These are phyloP conservation scores for Dromius quadrimaculatus DNA, from an alignment of 2,888 invertebrate species.

Conservation along the genomic window DNA sequence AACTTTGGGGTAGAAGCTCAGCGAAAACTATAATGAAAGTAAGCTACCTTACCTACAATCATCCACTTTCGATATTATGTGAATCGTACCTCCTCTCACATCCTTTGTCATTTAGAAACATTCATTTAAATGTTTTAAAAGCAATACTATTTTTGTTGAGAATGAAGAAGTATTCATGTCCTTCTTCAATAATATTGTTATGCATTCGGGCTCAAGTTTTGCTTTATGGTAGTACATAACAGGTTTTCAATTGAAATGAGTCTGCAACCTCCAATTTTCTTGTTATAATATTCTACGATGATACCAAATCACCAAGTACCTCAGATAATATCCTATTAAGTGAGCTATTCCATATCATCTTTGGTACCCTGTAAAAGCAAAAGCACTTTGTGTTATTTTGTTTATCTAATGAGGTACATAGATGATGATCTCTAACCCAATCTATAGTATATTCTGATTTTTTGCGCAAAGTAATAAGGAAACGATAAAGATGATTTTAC, in stretches of 20 bases:
- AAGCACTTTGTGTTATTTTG: conserved; percentile 33
- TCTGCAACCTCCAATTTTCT: conserved; percentile 48
- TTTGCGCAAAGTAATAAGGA: neutral
- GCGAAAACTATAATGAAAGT: too few relatives aligned
- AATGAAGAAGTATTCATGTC: too few relatives aligned
- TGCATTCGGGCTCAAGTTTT: too few relatives aligned
- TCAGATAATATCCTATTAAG: conserved; percentile 14
- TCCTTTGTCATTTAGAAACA: too few relatives aligned
- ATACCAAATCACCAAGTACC: conserved; percentile 39
- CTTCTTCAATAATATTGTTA: too few relatives aligned
- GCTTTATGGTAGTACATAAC: neutral
- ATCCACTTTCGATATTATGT: too few relatives aligned
- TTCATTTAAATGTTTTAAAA: too few relatives aligned
- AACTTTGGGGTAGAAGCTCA: too few relatives aligned
- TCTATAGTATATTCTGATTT: neutral
- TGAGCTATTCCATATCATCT: neutral
- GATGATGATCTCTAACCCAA: conserved; percentile 14
- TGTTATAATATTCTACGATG: conserved; percentile 39
- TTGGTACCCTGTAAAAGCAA: neutral
- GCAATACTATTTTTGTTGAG: too few relatives aligned
- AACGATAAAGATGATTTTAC: too few relatives aligned
- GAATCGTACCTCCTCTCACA: too few relatives aligned
- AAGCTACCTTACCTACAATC: too few relatives aligned
- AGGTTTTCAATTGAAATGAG: conserved; percentile 47
- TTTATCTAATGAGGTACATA: conserved; percentile 23